phyloP scores from a whole-genome alignment of 92 coral and sea anemone species.

The Zoanthus sociatus region DNA sequence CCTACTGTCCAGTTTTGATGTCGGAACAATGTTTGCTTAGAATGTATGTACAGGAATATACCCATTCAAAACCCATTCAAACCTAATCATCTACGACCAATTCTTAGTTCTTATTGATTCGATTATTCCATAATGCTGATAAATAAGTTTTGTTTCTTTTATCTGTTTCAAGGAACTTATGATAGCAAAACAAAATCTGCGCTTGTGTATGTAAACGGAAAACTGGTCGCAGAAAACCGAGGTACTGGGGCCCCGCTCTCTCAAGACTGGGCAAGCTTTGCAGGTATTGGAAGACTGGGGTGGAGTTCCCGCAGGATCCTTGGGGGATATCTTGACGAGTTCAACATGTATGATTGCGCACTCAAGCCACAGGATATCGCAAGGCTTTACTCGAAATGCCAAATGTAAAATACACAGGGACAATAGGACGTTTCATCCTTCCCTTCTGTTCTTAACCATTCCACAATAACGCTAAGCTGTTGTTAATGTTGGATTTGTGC shows the following conservation, averaged over 20 bases:
- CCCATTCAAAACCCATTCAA: too few relatives aligned
- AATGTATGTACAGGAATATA: too few relatives aligned
- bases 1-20: too few relatives aligned
- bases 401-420: background rate
- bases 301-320: background rate
- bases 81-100: too few relatives aligned
- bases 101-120: too few relatives aligned
- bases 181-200: background rate
- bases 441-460: too few relatives aligned
- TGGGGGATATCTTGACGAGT: conserved; percentile 42
- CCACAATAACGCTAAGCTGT: too few relatives aligned
- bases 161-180: conserved; percentile 9
- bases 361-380: background rate
- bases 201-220: conserved; percentile 26
- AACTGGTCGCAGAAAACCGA: background rate
- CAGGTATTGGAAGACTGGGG: conserved; percentile 36
- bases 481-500: too few relatives aligned
- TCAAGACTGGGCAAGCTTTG: conserved; percentile 27
- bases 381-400: conserved; percentile 11
- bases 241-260: conserved; percentile 21
- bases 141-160: background rate
- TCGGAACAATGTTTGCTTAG: too few relatives aligned
- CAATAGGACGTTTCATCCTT: background rate
- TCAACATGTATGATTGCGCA: conserved; percentile 45
- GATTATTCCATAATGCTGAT: background rate